Evolutionary conservation across 2,797 vertebrate genomes (phyloP), one percentile per base, ranked within the genome.

Genomic region (Catamblyrhynchus diadema): DNA sequence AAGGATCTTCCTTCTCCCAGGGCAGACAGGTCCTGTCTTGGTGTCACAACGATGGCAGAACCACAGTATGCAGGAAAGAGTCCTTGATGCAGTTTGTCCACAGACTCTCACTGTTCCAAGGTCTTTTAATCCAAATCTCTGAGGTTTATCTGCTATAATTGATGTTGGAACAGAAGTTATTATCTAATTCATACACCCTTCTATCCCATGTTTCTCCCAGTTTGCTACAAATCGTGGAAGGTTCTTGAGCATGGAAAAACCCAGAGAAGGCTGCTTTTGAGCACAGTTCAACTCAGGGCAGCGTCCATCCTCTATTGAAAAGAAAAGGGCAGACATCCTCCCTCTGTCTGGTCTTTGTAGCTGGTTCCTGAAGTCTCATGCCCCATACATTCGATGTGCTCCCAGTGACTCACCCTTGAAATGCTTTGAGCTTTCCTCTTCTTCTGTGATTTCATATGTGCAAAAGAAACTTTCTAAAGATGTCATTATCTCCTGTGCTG

Each of bases 11-110:
- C 20, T 67, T 74, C 50, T 64, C 23, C 8, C n/a, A 60, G 48
- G 48, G 12, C 14, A 67, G 50, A 44, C 41, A 64, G 10, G 27
- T 45, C 47, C 12, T 3, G 2, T 57, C n/a, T 54, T 42, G 19
- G 27, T 50, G 11, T 80, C 45, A n/a, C 0, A 0, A 57, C 1
- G 0, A 59, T 9, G 35, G 25, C 70, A 82, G 27, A 61, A 47
- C 28, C 18, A 32, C 0, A 5, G 30, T 4, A 2, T 3, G 28
- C 20, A 4, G 30, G 12, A 39, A 27, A 27, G 45, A 84, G 24
- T 37, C 30, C 74, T 59, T 5, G 3, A 9, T 84, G 35, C 44
- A 47, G 20, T 70, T 88, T 5, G 2, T 66, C 44, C 44, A 50
- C 0, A 2, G 19, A 30, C 19, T 54, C 11, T 81, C 21, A 24